Evolutionary conservation across 2,113 vertebrate genomes (phyloP).

Genomic region (Carassius gibelio): DNA sequence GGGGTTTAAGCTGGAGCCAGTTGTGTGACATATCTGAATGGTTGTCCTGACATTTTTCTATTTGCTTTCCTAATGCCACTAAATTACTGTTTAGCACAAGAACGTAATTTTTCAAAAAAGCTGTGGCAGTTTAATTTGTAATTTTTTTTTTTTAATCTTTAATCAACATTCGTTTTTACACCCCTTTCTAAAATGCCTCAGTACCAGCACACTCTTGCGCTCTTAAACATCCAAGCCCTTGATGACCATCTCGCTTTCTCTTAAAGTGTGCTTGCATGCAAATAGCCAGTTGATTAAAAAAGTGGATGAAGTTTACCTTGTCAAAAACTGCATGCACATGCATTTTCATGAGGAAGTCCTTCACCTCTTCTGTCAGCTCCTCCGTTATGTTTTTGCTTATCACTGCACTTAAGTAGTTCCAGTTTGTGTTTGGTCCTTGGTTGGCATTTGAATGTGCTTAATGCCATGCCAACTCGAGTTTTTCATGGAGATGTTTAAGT

Average conservation of each 20-base stretch:
- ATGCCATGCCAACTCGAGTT: not conserved
- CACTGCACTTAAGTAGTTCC: not conserved
- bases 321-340: not conserved
- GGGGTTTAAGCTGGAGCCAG: constrained; percentile 43
- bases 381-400: not conserved
- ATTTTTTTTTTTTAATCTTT: not conserved
- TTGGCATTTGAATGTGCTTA: not conserved
- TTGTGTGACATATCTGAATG: constrained; percentile 18
- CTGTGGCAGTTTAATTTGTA: constrained; percentile 5
- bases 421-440: not conserved
- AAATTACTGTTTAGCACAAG: not conserved
- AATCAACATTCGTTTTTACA: constrained; percentile 2
- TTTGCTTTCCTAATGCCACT: not conserved
- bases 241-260: constrained; percentile 8
- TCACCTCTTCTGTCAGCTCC: not conserved
- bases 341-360: not conserved
- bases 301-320: not conserved
- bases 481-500: not conserved
- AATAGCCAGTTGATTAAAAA: constrained; percentile 22
- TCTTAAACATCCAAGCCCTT: not conserved
- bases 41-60: not conserved
- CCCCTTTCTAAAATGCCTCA: constrained; percentile 16
- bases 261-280: not conserved
- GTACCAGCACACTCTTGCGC: not conserved
- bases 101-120: constrained; percentile 1